Conservation (phyloP, 2,888 invertebrate genomes). For the Phortica okadai region DNA sequence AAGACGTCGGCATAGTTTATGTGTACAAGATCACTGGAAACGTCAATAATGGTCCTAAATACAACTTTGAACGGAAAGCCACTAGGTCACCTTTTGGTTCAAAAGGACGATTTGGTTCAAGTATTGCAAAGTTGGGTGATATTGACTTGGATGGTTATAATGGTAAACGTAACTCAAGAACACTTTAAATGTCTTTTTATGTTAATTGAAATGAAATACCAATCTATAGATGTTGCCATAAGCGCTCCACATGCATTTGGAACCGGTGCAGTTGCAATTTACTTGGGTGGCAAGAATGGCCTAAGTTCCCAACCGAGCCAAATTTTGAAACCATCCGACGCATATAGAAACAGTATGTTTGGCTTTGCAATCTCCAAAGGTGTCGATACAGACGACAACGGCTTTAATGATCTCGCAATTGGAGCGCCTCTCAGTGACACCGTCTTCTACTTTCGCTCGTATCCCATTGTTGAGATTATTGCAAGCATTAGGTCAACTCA, state of each 20-base stretch:
- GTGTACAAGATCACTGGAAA: background rate
- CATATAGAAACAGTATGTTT: conserved; percentile 65
- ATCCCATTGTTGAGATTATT: conserved; percentile 75
- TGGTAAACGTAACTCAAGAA: conserved; percentile 74
- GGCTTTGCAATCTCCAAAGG: conserved; percentile 76
- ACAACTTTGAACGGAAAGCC: background rate
- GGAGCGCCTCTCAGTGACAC: conserved; percentile 77
- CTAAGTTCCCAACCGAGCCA: conserved; percentile 55
- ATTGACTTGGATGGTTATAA: conserved; percentile 82
- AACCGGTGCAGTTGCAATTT: conserved; percentile 81
- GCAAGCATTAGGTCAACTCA: conserved; percentile 60
- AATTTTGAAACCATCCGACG: background rate
- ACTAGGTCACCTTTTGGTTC: conserved; percentile 62
- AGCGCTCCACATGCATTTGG: conserved; percentile 81
- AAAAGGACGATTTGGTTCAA: conserved; percentile 76
- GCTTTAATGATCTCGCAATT: conserved; percentile 75
- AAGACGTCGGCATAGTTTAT: conserved; percentile 2
- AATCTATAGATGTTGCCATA: conserved; percentile 80
- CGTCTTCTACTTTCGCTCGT: conserved; percentile 75
- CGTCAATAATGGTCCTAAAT: background rate
- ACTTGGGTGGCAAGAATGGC: conserved; percentile 76
- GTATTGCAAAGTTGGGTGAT: conserved; percentile 78
- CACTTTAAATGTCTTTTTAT: background rate
- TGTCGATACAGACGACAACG: conserved; percentile 76
- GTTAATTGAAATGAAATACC: background rate